phyloP scores from a whole-genome alignment of 2,113 vertebrate species.

The Equus przewalskii region DNA sequence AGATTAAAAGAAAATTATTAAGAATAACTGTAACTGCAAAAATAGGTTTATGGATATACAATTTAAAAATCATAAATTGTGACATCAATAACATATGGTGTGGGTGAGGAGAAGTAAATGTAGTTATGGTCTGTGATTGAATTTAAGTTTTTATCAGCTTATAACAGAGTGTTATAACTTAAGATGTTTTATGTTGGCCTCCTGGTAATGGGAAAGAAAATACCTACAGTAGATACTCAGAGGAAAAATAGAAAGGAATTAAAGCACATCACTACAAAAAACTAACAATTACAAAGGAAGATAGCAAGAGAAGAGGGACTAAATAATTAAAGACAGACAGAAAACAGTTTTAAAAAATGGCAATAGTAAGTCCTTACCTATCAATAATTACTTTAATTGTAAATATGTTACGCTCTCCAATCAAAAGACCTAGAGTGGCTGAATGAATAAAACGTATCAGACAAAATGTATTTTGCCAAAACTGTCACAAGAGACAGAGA shows the following conservation, averaged over 20 bases:
- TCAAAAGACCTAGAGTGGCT: neutral
- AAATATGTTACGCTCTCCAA: neutral
- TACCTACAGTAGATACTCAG: neutral
- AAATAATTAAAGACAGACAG: neutral
- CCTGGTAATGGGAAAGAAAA: neutral
- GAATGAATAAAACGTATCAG: neutral
- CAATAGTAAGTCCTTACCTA: neutral
- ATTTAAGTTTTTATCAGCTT: neutral
- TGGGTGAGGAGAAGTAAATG: neutral
- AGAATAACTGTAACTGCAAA: neutral
- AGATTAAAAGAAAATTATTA: neutral
- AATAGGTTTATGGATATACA: neutral
- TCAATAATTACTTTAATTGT: neutral
- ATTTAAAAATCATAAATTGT: neutral
- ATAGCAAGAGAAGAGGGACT: neutral
- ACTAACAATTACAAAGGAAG: neutral
- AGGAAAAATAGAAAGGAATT: neutral
- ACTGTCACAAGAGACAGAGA: neutral
- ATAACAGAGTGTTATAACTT: neutral
- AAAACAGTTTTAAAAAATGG: neutral
- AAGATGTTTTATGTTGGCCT: neutral
- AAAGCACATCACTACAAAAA: neutral
- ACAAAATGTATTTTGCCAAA: neutral
- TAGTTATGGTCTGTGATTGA: neutral
- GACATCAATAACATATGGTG: neutral